Evolutionary conservation across 1,140 invertebrate genomes (phyloP), one percentile per base, ranked within the genome.

Genomic region (Drosophila obscura): DNA sequence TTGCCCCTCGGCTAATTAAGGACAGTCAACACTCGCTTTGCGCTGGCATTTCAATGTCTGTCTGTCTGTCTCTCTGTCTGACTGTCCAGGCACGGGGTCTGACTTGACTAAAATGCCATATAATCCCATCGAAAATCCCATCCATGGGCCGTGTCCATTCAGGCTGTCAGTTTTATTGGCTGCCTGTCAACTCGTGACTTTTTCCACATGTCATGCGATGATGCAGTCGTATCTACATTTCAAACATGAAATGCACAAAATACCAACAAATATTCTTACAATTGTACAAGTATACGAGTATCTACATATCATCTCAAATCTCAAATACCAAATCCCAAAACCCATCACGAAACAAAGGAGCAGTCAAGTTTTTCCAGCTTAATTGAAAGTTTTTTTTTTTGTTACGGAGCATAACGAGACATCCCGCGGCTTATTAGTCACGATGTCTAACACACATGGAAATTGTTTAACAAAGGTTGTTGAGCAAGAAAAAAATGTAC

Each of bases 91-190:
- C 28, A 71, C 72, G 50, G 31, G 24, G 16, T 60, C 77, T 90
- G 85, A 90, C 87, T 90, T 87, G 81, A 79, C 85, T 85, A 90
- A 90, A 90, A 80, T 63, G 68, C 39, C 41, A 51, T 87, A 83
- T 87, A 83, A 87, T 87, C 83, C 82, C 79, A 81, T 90, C 45
- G 60, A 52, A 63, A 74, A 74, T 74, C 41, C 41, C 41, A 45
- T 46, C 72, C 72, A 74, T 73, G 55, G 58, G 71, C 60, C 53
- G 65, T 74, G 71, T 74, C 87, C 81, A 85, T 90, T 90, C 89
- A 80, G 79, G 80, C 82, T 90, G 87, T 90, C 85, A 90, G 87
- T 87, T 87, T 74, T 81, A 87, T 82, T 89, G 80, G 82, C 79
- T 73, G 58, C 63, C 82, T 87, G 87, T 90, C 87, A 85, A 90